Evolutionary conservation across 2,797 vertebrate genomes (phyloP).

Genomic region (Eospalax fontanierii): DNA sequence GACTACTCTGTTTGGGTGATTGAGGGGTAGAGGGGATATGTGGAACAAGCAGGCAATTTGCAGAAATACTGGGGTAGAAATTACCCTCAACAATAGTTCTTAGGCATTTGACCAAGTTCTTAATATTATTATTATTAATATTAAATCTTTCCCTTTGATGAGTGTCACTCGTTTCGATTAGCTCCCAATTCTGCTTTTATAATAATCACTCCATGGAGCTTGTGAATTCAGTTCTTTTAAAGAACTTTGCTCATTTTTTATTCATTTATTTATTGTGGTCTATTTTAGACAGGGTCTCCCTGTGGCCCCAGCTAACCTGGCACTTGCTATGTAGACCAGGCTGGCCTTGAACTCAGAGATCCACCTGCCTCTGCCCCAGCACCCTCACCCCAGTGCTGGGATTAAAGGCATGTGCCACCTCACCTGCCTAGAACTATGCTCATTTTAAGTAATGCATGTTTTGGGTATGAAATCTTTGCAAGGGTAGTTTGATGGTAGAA

Average conservation of each 20-base stretch:
- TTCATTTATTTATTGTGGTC: too few relatives aligned
- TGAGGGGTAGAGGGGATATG: conserved; percentile 53
- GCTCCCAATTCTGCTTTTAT: background rate
- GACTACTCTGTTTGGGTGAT: conserved; percentile 34
- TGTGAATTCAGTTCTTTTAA: conserved; percentile 70
- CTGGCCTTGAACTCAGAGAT: too few relatives aligned
- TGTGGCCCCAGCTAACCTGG: too few relatives aligned
- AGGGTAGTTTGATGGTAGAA: conserved; percentile 65
- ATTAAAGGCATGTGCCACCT: too few relatives aligned
- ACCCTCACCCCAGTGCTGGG: too few relatives aligned
- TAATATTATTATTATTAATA: conserved; percentile 3
- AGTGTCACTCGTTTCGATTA: background rate
- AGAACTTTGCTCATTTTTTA: conserved; percentile 53
- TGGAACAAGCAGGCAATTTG: conserved; percentile 71
- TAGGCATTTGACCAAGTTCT: background rate
- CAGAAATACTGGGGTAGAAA: conserved; percentile 28
- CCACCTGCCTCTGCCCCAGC: too few relatives aligned
- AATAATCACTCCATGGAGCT: background rate
- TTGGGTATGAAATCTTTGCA: conserved; percentile 24
- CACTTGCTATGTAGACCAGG: too few relatives aligned
- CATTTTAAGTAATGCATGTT: conserved; percentile 57
- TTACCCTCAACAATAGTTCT: background rate
- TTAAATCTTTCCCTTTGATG: background rate
- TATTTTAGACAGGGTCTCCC: too few relatives aligned
- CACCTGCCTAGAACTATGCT: too few relatives aligned